Evolutionary conservation across 2,888 invertebrate genomes (phyloP).

Genomic region (Eubasilissa splendida): DNA sequence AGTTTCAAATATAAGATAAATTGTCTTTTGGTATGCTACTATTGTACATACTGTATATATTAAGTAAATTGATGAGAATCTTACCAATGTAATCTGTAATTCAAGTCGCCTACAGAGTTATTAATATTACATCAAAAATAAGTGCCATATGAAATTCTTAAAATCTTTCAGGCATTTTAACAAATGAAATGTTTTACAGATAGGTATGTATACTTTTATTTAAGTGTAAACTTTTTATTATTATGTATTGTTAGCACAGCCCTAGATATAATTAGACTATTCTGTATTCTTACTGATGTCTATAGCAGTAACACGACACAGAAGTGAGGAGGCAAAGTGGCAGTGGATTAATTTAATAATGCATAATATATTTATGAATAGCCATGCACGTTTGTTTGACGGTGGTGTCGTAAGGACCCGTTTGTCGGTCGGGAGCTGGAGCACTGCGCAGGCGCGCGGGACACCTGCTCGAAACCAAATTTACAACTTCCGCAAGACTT

Average conservation of each 20-base stretch:
- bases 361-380: too few relatives aligned
- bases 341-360: too few relatives aligned
- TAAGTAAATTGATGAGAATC: too few relatives aligned
- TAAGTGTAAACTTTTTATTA: neutral
- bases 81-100: too few relatives aligned
- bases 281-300: neutral
- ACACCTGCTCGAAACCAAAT: conserved; percentile 50
- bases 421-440: neutral
- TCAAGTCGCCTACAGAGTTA: too few relatives aligned
- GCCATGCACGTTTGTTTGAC: neutral
- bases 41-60: too few relatives aligned
- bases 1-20: too few relatives aligned
- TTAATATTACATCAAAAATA: too few relatives aligned
- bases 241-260: too few relatives aligned
- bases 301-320: neutral
- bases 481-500: conserved; percentile 55
- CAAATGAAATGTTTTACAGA: neutral
- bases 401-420: neutral
- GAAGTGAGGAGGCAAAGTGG: neutral
- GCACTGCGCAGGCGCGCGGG: neutral
- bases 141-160: too few relatives aligned
- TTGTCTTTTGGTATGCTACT: too few relatives aligned
- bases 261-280: neutral
- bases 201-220: neutral
- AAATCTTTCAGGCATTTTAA: neutral